Base-by-base conservation (phyloP, 2,888 invertebrate genomes). In the Tenthredo amoena region DNA sequence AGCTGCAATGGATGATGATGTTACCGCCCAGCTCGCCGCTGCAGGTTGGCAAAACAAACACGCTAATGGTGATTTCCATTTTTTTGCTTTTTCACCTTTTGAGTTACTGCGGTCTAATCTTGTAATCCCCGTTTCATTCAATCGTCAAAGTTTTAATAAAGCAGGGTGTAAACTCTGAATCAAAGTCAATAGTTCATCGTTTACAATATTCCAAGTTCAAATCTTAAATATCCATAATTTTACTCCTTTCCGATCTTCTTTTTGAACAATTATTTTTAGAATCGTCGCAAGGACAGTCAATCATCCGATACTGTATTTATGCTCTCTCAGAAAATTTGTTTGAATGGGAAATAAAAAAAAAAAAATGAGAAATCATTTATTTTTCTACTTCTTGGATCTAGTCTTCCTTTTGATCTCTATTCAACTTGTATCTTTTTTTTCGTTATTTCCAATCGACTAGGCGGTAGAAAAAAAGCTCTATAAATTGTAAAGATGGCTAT, bases 11-110 rank as follows among this genome's bases (percentile, higher is more conserved):
- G 96, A 97, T 89, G 99, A 99, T 94, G 99, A 99, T 92, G 98
- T 99, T 90, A 98, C 99, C 88, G 98, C 99, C 93, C 99, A 99
- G 93, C 95, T 99, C 90, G 99, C 98, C 85, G 98, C 99, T 90
- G 98, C 99, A 93, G 99, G 99, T 97, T 94, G 94, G 94, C 93
- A 93, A 93, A 93, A 93, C 93, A 93, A 93, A 93, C 91, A 93
- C 92, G 92, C 91, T 93, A 93, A 94, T 93, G 94, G 94, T 94
- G 94, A 94, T 94, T 93, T 93, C 91, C 89, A 91, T 92, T 92
- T 92, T 93, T 92, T 93, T 92, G 92, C 91, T 92, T 92, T 91
- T 91, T 90, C 88, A 89, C 88, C 88, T 90, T 89, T 91, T 90
- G 87, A 89, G 88, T 90, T 90, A 88, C 84, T 87, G 87, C 86